phyloP scores from a whole-genome alignment of 2,888 invertebrate species.

The Villa cingulata region DNA sequence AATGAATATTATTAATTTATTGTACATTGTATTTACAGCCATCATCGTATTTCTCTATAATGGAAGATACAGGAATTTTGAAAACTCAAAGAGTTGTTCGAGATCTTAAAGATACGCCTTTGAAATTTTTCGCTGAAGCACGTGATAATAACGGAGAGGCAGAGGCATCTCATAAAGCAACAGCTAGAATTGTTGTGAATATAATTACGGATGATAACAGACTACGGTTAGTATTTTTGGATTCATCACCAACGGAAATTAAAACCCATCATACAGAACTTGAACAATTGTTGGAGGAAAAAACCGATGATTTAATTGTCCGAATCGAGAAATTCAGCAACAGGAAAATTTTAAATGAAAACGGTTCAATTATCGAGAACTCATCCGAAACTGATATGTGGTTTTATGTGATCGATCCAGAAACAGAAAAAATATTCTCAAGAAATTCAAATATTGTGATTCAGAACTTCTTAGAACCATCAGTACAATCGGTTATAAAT shows the following conservation, averaged over 20 bases:
- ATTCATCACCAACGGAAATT: slow-evolving; percentile 58
- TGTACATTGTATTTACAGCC: slow-evolving; percentile 18
- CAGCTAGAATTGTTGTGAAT: slow-evolving; percentile 42
- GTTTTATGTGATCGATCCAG: slow-evolving; percentile 75
- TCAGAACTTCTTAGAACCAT: slow-evolving; percentile 49
- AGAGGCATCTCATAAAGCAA: slow-evolving; percentile 35
- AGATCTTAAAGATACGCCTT: slow-evolving; percentile 53
- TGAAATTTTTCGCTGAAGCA: slow-evolving; percentile 59
- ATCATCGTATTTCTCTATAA: slow-evolving; percentile 52
- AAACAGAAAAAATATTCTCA: slow-evolving; percentile 55
- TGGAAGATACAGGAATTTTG: slow-evolving; percentile 60
- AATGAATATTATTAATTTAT: no score
- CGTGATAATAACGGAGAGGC: slow-evolving; percentile 37
- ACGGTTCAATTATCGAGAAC: slow-evolving; percentile 58
- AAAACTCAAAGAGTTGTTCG: slow-evolving; percentile 61
- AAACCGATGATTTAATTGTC: slow-evolving; percentile 53
- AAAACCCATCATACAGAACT: slow-evolving; percentile 39
- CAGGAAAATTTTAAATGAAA: slow-evolving; percentile 55
- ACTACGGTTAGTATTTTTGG: slow-evolving; percentile 61
- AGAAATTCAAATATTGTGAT: slow-evolving; percentile 58
- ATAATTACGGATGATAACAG: slow-evolving; percentile 64
- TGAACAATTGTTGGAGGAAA: slow-evolving; percentile 39
- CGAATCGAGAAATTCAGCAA: slow-evolving; percentile 76
- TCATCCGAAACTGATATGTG: slow-evolving; percentile 69
- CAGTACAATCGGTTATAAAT: slow-evolving; percentile 51